These are phyloP conservation scores for Druon quercuslanigerum DNA, from an alignment of 1,140 invertebrate genomes.

Conservation along the genomic window DNA sequence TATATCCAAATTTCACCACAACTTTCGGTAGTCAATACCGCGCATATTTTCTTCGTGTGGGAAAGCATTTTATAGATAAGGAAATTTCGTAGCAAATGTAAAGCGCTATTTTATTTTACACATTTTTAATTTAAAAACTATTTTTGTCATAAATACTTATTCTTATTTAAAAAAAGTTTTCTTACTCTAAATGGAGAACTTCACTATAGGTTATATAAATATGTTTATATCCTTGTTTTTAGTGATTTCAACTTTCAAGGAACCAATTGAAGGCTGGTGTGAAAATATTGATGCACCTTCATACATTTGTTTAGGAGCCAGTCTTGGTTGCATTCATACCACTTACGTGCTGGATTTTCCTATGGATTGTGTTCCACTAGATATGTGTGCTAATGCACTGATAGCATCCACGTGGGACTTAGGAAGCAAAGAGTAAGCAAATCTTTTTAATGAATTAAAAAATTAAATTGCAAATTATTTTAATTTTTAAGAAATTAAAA, in stretches of 20 bases:
- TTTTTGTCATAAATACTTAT: too few species aligned
- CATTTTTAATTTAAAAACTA: too few species aligned
- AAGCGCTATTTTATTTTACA: neutral
- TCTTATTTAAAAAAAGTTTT: too few species aligned
- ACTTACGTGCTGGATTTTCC: conserved; percentile 64
- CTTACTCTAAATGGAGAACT: too few species aligned
- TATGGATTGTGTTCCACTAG: conserved; percentile 86
- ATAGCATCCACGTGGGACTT: conserved; percentile 83
- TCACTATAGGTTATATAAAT: too few species aligned
- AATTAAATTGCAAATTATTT: neutral
- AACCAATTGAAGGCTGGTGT: conserved; percentile 83
- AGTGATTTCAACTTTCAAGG: conserved; percentile 84
- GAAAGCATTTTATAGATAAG: neutral
- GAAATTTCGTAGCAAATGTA: neutral
- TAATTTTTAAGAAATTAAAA: neutral
- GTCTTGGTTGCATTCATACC: conserved; percentile 82
- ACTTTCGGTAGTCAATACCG: too few species aligned
- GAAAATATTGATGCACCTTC: conserved; percentile 85
- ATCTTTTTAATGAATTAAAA: neutral
- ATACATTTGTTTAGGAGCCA: conserved; percentile 74
- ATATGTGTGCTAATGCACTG: conserved; percentile 86
- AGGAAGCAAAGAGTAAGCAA: conserved; percentile 69
- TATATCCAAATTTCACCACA: too few species aligned
- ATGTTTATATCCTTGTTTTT: conserved; percentile 35
- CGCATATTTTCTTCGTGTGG: too few species aligned